phyloP scores from a whole-genome alignment of 2,888 invertebrate species.

The Epirrhoe alternata region DNA sequence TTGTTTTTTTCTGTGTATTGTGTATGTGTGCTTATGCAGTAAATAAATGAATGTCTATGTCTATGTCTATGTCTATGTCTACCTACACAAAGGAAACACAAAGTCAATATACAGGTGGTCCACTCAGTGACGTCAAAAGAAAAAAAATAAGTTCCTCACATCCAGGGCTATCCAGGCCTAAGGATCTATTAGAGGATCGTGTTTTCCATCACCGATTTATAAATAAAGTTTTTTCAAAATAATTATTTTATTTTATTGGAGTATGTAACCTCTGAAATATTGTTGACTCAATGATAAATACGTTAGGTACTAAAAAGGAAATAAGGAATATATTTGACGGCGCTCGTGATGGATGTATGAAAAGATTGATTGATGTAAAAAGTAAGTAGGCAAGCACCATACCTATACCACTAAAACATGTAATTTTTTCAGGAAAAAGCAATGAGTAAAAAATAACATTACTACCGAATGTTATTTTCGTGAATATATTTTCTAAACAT shows the following conservation, averaged over 20 bases:
- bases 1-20: too few relatives aligned
- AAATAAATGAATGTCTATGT: too few relatives aligned
- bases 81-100: too few relatives aligned
- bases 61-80: too few relatives aligned
- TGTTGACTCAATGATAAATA: constrained; percentile 23
- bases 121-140: too few relatives aligned
- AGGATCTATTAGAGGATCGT: too few relatives aligned
- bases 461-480: not conserved
- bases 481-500: not conserved
- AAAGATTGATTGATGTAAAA: constrained; percentile 45
- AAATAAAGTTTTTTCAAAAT: not conserved
- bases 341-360: constrained; percentile 43
- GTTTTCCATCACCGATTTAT: too few relatives aligned
- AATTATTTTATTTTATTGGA: not conserved
- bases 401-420: constrained; percentile 23
- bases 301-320: constrained; percentile 24
- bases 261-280: not conserved
- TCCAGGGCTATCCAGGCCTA: too few relatives aligned
- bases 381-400: constrained; percentile 32
- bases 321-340: constrained; percentile 38
- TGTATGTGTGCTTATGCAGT: too few relatives aligned
- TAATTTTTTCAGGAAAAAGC: constrained; percentile 26
- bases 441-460: constrained; percentile 21
- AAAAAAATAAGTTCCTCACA: too few relatives aligned
- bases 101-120: too few relatives aligned